phyloP scores from a whole-genome alignment of 2,888 invertebrate species.

The Macrophya alboannulata region DNA sequence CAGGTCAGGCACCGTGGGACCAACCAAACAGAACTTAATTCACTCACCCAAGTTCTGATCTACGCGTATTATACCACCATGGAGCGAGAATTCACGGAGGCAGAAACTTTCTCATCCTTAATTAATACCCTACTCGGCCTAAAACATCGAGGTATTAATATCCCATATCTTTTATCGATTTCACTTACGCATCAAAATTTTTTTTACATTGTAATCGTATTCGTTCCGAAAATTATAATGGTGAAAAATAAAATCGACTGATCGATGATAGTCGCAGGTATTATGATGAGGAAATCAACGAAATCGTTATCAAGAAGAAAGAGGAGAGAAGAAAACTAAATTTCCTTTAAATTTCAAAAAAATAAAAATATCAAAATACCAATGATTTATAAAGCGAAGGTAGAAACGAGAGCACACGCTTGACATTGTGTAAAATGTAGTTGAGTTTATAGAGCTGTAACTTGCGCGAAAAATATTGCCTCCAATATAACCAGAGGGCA shows the following conservation, averaged over 20 bases:
- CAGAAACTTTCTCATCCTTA: not conserved
- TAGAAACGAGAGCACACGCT: slow-evolving; percentile 1
- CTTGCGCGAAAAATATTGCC: slow-evolving; percentile 25
- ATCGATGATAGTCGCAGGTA: no score
- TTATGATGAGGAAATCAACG: no score
- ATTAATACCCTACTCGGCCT: not conserved
- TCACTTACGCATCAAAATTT: no score
- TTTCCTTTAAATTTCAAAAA: no score
- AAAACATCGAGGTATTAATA: not conserved
- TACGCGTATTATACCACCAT: slow-evolving; percentile 23
- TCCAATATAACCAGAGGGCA: slow-evolving; percentile 37
- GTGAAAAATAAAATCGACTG: no score
- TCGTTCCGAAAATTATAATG: no score
- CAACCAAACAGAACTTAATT: slow-evolving; percentile 29
- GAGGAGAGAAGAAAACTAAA: not conserved
- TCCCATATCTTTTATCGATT: not conserved
- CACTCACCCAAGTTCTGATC: slow-evolving; percentile 38
- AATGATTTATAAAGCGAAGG: not conserved
- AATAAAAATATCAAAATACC: not conserved
- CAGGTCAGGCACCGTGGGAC: slow-evolving; percentile 25
- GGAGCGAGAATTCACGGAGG: not conserved
- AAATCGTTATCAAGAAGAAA: not conserved
- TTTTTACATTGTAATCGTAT: no score
- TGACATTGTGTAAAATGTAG: not conserved
- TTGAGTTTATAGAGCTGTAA: slow-evolving; percentile 12